These are phyloP conservation scores for Allygus modestus DNA, from an alignment of 2,888 invertebrate genomes.

Conservation along the genomic window DNA sequence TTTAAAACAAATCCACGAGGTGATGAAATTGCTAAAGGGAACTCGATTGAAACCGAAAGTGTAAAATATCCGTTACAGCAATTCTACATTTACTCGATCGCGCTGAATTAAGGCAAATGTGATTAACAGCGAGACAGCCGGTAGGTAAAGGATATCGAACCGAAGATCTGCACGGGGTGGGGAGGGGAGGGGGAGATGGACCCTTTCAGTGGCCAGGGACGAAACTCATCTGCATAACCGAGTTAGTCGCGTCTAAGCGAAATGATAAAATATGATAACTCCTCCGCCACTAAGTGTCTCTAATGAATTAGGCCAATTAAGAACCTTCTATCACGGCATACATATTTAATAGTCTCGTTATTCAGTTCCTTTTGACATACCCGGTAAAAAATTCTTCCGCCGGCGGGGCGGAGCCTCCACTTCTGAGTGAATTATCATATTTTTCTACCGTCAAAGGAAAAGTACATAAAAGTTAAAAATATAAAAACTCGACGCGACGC, in stretches of 20 bases:
- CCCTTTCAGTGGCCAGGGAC: conserved; percentile 61
- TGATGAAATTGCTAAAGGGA: neutral
- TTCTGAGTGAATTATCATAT: conserved; percentile 71
- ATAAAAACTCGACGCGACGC: conserved; percentile 64
- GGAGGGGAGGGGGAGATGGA: conserved; percentile 42
- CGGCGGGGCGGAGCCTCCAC: conserved; percentile 48
- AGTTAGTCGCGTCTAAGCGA: conserved; percentile 61
- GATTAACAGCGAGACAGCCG: conserved; percentile 37
- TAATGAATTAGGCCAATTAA: conserved; percentile 65
- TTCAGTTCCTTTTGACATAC: conserved; percentile 63
- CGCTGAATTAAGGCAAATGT: conserved; percentile 9
- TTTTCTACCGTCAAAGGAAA: conserved; percentile 72
- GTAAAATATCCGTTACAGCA: conserved; percentile 13
- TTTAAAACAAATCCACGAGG: neutral
- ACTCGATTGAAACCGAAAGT: conserved; percentile 21
- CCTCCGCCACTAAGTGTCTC: conserved; percentile 64
- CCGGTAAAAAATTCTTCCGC: conserved; percentile 53
- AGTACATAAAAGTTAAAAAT: conserved; percentile 69
- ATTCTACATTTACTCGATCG: conserved; percentile 31
- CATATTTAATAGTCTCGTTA: conserved; percentile 64
- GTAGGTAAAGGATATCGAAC: conserved; percentile 57
- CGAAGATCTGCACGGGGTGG: conserved; percentile 43
- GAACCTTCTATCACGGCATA: conserved; percentile 62
- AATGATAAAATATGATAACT: conserved; percentile 63
- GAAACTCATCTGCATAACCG: conserved; percentile 60